phyloP scores from a whole-genome alignment of 2,113 vertebrate species.

The Octodon degus region DNA sequence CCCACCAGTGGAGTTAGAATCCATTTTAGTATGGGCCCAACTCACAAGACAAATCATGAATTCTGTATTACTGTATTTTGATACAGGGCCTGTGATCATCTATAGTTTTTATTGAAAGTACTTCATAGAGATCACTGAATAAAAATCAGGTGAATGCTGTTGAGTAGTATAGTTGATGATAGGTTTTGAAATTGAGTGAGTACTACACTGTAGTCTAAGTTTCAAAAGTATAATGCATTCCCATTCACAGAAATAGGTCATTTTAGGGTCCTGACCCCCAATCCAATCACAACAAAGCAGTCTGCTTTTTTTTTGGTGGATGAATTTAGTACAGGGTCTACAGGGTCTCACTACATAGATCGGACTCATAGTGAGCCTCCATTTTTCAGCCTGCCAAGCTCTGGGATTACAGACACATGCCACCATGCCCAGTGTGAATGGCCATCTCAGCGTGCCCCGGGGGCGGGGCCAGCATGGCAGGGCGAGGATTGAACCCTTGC shows the following conservation, averaged over 20 bases:
- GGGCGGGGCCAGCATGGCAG: too few species aligned
- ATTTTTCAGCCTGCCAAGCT: too few species aligned
- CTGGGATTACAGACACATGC: too few species aligned
- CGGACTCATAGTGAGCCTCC: too few species aligned
- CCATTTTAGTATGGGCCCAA: neutral
- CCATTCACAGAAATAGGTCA: neutral
- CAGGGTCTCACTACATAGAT: too few species aligned
- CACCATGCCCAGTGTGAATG: too few species aligned
- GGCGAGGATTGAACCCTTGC: too few species aligned
- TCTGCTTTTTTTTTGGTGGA: neutral
- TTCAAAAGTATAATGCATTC: neutral
- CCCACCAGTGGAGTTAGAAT: neutral
- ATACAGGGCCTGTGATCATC: neutral
- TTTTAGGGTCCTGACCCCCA: neutral
- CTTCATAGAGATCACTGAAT: neutral
- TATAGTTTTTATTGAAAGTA: neutral
- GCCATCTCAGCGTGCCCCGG: too few species aligned
- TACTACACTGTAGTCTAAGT: neutral
- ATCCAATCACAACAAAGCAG: neutral
- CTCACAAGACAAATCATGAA: neutral
- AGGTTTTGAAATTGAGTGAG: conserved; percentile 27
- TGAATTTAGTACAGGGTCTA: too few species aligned
- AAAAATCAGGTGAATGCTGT: neutral
- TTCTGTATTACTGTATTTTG: neutral
- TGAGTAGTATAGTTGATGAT: neutral